Evolutionary conservation across 2,888 invertebrate genomes (phyloP).

Genomic region (Ornithoptera alexandrae): DNA sequence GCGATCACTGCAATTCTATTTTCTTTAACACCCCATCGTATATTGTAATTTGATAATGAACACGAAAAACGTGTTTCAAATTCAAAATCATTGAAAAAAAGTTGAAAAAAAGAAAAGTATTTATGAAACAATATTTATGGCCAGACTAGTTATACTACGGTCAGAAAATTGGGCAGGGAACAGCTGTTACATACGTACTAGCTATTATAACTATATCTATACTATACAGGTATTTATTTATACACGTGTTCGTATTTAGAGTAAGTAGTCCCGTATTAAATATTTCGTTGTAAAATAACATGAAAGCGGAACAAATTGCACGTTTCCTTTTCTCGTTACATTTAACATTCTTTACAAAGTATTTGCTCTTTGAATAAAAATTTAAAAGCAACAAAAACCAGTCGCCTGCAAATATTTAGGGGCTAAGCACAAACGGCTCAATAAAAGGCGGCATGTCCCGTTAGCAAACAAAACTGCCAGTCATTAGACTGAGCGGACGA

Average conservation of each 20-base stretch:
- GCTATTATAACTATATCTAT: too few species aligned
- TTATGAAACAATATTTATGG: too few species aligned
- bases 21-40: too few species aligned
- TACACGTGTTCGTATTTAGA: neutral
- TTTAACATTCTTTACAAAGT: slow-evolving; percentile 9
- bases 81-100: too few species aligned
- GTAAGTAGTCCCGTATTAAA: neutral
- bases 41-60: too few species aligned
- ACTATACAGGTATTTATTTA: too few species aligned
- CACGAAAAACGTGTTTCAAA: too few species aligned
- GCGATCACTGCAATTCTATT: too few species aligned
- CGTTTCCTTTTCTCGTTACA: neutral
- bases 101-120: too few species aligned
- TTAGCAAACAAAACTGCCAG: slow-evolving; percentile 74
- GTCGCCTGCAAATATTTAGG: slow-evolving; percentile 49
- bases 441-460: slow-evolving; percentile 68
- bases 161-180: too few species aligned
- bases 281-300: neutral
- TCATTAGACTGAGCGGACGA: slow-evolving; percentile 71
- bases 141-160: too few species aligned
- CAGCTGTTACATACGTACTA: too few species aligned
- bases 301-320: neutral
- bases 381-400: slow-evolving; percentile 50
- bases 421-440: slow-evolving; percentile 67
- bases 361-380: slow-evolving; percentile 35